Evolutionary conservation across 2,888 invertebrate genomes (phyloP).

Genomic region (Dioctria linearis): DNA sequence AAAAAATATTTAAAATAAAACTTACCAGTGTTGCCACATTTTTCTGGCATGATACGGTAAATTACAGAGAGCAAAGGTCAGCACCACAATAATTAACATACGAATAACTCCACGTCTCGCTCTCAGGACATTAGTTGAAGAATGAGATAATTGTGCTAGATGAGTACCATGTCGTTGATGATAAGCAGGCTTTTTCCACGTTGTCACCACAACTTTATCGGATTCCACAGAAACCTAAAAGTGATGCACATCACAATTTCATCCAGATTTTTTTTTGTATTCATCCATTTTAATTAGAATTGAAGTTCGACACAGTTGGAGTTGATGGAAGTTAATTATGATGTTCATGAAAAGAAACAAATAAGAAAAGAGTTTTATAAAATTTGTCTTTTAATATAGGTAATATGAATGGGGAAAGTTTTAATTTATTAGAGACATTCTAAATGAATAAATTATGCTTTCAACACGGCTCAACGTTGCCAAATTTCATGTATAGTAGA

Average conservation of each 20-base stretch:
- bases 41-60: slow-evolving; percentile 91
- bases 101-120: slow-evolving; percentile 89
- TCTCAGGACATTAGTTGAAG: slow-evolving; percentile 83
- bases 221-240: slow-evolving; percentile 70
- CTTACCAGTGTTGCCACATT: slow-evolving; percentile 87
- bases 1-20: slow-evolving; percentile 46
- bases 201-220: slow-evolving; percentile 69
- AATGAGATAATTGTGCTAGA: slow-evolving; percentile 77
- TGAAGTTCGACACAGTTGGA: too few species aligned
- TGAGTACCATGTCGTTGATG: slow-evolving; percentile 71
- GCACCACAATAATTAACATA: slow-evolving; percentile 90
- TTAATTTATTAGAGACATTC: too few species aligned
- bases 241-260: neutral
- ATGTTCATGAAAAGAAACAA: neutral
- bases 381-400: too few species aligned
- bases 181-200: slow-evolving; percentile 69
- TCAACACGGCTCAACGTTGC: too few species aligned
- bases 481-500: too few species aligned
- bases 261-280: neutral
- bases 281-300: too few species aligned
- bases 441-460: too few species aligned
- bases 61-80: slow-evolving; percentile 91
- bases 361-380: neutral
- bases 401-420: too few species aligned
- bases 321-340: neutral